phyloP scores from a whole-genome alignment of 2,888 invertebrate genomes.

The Noctua comes region DNA sequence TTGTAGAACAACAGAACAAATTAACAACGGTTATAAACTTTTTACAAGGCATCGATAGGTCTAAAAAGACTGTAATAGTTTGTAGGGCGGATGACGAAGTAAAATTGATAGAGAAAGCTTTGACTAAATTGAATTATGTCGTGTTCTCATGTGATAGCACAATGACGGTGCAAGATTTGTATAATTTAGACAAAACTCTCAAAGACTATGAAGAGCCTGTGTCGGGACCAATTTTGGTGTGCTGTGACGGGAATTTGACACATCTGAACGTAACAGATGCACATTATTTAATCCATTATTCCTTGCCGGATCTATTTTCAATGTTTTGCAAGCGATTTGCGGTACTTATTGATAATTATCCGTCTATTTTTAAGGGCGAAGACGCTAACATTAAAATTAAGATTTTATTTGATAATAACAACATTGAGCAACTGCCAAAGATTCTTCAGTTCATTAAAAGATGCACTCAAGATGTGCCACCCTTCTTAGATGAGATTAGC shows the following conservation, averaged over 20 bases:
- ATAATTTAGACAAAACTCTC: conserved; percentile 82
- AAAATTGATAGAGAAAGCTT: conserved; percentile 74
- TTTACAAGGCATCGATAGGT: conserved; percentile 82
- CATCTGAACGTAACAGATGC: conserved; percentile 92
- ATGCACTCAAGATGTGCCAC: conserved; percentile 82
- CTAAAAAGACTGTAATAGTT: conserved; percentile 91
- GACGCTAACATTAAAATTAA: conserved; percentile 81
- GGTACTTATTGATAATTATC: conserved; percentile 91
- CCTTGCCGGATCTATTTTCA: conserved; percentile 92
- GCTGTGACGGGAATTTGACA: conserved; percentile 92
- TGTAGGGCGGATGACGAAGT: conserved; percentile 91
- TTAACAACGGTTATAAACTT: conserved; percentile 84
- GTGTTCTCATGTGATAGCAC: conserved; percentile 79
- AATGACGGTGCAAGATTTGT: conserved; percentile 83
- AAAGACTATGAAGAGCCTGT: conserved; percentile 81
- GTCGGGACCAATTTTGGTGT: conserved; percentile 90
- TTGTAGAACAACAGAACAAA: conserved; percentile 84
- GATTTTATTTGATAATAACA: conserved; percentile 91
- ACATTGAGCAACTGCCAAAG: conserved; percentile 91
- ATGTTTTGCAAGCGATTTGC: conserved; percentile 93
- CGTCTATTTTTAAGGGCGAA: conserved; percentile 78
- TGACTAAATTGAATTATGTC: conserved; percentile 71
- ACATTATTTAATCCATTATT: conserved; percentile 93
- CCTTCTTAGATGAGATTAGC: conserved; percentile 77
- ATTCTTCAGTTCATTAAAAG: conserved; percentile 90